Conservation (phyloP, 2,113 vertebrate species). For the Dasyurus viverrinus region DNA sequence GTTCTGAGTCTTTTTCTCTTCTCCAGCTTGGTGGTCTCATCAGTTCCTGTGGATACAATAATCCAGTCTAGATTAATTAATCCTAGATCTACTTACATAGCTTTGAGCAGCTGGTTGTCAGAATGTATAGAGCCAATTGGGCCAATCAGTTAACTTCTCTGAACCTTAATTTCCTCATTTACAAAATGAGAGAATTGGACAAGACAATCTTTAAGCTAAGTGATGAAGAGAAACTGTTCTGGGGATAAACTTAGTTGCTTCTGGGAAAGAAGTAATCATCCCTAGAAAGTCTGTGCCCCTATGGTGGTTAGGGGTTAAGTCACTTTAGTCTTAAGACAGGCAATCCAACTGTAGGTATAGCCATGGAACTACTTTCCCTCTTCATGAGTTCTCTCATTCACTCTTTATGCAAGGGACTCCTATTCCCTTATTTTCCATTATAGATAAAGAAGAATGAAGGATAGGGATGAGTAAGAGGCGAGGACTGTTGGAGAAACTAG, state of each 20-base stretch:
- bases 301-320: not conserved
- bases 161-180: not conserved
- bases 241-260: not conserved
- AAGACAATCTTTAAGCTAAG: not conserved
- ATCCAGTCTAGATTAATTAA: too few species aligned
- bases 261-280: not conserved
- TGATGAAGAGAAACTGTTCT: not conserved
- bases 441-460: not conserved
- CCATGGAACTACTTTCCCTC: not conserved
- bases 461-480: too few species aligned
- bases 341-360: not conserved
- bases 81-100: too few species aligned
- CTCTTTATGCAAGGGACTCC: not conserved
- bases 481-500: not conserved
- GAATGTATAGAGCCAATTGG: too few species aligned
- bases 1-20: too few species aligned
- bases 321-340: not conserved
- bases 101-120: too few species aligned
- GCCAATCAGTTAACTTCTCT: not conserved
- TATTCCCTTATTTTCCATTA: not conserved
- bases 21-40: too few species aligned
- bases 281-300: not conserved
- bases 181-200: not conserved
- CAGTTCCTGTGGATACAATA: too few species aligned
- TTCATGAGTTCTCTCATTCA: not conserved